These are phyloP conservation scores for Serrognathus titanus DNA, from an alignment of 2,888 invertebrate genomes.

Conservation along the genomic window DNA sequence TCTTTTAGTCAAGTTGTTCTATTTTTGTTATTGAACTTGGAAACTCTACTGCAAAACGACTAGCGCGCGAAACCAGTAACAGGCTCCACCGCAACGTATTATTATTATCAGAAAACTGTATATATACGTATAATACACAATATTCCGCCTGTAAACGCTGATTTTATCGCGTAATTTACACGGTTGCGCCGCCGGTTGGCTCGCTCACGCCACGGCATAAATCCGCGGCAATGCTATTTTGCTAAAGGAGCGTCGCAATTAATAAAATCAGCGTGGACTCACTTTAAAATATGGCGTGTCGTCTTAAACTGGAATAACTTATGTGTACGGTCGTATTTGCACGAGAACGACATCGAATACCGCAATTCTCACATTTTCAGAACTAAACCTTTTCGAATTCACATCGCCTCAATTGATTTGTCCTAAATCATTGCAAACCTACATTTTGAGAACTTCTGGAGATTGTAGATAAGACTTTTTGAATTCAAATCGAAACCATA, in stretches of 20 bases:
- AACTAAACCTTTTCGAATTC: too few relatives aligned
- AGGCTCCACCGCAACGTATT: neutral
- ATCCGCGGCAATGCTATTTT: neutral
- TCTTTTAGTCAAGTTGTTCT: too few relatives aligned
- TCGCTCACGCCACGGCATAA: conserved; percentile 8
- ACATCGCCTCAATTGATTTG: too few relatives aligned
- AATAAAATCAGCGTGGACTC: neutral
- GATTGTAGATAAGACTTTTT: too few relatives aligned
- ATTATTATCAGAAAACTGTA: conserved; percentile 8
- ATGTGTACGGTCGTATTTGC: neutral
- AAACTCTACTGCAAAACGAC: neutral
- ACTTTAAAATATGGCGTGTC: neutral
- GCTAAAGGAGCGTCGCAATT: neutral
- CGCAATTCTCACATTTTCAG: too few relatives aligned
- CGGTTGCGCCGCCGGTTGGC: conserved; percentile 1
- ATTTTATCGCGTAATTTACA: conserved; percentile 17
- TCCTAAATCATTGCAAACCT: too few relatives aligned
- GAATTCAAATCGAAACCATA: too few relatives aligned
- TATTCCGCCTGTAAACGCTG: conserved; percentile 15
- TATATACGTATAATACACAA: neutral
- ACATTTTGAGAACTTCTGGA: too few relatives aligned
- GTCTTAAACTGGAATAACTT: neutral
- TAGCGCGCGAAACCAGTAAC: neutral
- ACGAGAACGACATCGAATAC: neutral
- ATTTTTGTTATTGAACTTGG: too few relatives aligned